Conservation (phyloP, 2,888 invertebrate species). For the Fragum fragum region DNA sequence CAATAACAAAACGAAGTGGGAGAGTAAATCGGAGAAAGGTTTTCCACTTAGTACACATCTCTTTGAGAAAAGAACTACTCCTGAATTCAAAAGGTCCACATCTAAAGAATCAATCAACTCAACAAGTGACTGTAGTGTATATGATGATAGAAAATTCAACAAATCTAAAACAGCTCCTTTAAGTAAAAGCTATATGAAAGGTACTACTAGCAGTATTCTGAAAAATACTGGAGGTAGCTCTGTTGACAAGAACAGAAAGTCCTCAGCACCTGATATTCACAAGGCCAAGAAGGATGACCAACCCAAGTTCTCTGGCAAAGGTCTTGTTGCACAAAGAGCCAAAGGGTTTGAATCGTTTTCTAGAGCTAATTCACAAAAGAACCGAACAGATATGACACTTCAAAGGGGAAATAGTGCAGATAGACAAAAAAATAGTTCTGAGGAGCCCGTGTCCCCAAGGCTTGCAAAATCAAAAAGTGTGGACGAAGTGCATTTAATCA, state of each 20-base stretch:
- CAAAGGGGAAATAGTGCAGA: conserved; percentile 52
- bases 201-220: conserved; percentile 61
- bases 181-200: conserved; percentile 56
- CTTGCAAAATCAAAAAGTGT: conserved; percentile 60
- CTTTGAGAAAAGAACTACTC: conserved; percentile 10
- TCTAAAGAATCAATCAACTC: conserved; percentile 52
- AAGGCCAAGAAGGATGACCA: conserved; percentile 32
- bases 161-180: conserved; percentile 17
- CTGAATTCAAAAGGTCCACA: conserved; percentile 38
- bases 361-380: conserved; percentile 39
- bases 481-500: conserved; percentile 46
- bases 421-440: conserved; percentile 26
- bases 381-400: conserved; percentile 27
- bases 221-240: conserved; percentile 38
- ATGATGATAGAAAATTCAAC: not conserved
- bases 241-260: conserved; percentile 42
- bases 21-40: conserved; percentile 21
- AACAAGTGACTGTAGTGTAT: conserved; percentile 31
- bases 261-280: conserved; percentile 55
- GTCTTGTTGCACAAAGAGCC: conserved; percentile 50
- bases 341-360: conserved; percentile 47
- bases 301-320: conserved; percentile 30
- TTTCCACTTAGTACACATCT: not conserved
- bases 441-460: conserved; percentile 7
- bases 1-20: conserved; percentile 9